These are phyloP conservation scores for Danionella dracula DNA, from an alignment of 2,797 vertebrate species.

Conservation along the genomic window DNA sequence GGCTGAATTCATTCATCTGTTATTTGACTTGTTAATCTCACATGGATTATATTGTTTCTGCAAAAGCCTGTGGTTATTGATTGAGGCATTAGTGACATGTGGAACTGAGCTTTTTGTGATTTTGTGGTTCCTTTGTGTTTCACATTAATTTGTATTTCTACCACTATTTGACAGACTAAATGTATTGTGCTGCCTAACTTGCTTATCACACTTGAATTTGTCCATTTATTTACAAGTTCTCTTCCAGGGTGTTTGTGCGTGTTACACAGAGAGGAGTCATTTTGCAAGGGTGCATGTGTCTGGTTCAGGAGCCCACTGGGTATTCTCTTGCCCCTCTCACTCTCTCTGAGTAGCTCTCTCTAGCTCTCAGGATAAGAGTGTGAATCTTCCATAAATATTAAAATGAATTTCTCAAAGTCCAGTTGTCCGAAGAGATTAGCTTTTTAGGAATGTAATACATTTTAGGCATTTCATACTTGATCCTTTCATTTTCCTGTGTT, in stretches of 20 bases:
- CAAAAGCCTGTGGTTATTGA: slow-evolving; percentile 13
- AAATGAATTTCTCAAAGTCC: too few species aligned
- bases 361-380: neutral
- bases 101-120: neutral
- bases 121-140: too few species aligned
- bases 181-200: neutral
- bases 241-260: slow-evolving; percentile 17
- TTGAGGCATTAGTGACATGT: neutral
- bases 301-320: slow-evolving; percentile 20
- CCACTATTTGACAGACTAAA: neutral
- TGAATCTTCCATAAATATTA: too few species aligned
- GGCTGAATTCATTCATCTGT: neutral
- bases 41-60: slow-evolving; percentile 5
- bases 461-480: too few species aligned
- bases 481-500: too few species aligned
- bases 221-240: neutral
- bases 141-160: too few species aligned
- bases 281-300: neutral
- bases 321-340: slow-evolving; percentile 6
- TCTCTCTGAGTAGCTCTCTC: neutral
- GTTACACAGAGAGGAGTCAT: slow-evolving; percentile 22
- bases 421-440: too few species aligned
- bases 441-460: too few species aligned
- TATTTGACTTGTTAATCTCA: slow-evolving; percentile 15
- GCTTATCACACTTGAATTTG: neutral